Conservation (phyloP, 2,888 invertebrate genomes). For the Eurois occulta region DNA sequence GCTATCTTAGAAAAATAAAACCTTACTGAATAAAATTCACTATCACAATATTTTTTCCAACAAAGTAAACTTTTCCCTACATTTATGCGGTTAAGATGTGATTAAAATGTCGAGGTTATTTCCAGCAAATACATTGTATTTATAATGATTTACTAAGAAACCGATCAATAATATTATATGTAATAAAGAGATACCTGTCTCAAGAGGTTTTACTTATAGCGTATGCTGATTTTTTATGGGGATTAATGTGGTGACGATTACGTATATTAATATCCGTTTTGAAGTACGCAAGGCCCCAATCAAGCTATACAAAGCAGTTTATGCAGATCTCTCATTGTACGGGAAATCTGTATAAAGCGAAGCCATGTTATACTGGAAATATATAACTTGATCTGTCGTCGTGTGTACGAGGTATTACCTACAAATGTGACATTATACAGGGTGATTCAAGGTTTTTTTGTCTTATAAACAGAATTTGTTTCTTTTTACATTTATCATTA, state of each 20-base stretch:
- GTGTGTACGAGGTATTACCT: conserved; percentile 12
- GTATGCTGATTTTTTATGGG: conserved; percentile 35
- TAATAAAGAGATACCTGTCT: conserved; percentile 42
- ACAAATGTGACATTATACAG: conserved; percentile 24
- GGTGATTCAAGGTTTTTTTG: neutral
- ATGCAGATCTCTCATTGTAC: too few species aligned
- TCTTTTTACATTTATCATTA: too few species aligned
- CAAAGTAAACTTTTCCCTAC: conserved; percentile 29
- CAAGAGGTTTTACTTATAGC: conserved; percentile 39
- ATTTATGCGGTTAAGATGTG: conserved; percentile 41
- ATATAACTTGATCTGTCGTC: too few species aligned
- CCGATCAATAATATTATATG: conserved; percentile 42
- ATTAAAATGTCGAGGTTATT: conserved; percentile 51
- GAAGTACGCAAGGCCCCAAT: neutral
- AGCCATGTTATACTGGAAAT: too few species aligned
- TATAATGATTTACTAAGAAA: conserved; percentile 63
- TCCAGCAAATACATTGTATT: conserved; percentile 50
- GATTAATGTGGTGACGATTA: conserved; percentile 44
- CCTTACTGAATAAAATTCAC: neutral
- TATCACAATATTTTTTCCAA: conserved; percentile 18
- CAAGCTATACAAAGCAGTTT: too few species aligned
- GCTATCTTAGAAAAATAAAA: neutral
- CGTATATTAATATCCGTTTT: conserved; percentile 33
- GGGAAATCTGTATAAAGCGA: too few species aligned
- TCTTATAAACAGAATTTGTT: neutral